phyloP scores from a whole-genome alignment of 1,140 invertebrate species.

The Drosophila kohkoa region DNA sequence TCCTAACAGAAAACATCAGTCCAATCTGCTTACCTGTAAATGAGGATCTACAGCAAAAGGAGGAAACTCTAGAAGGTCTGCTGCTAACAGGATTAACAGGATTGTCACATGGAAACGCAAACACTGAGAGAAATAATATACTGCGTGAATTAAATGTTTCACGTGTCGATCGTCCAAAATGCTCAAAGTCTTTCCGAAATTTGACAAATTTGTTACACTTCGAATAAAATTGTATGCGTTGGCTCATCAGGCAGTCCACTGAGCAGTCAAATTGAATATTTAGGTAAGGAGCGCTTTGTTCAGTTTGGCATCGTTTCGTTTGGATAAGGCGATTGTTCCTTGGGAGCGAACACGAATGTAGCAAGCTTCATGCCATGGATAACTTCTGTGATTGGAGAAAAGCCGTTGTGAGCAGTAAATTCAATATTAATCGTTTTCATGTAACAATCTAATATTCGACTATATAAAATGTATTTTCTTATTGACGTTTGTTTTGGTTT shows the following conservation, averaged over 20 bases:
- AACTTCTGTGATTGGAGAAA: background rate
- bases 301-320: background rate
- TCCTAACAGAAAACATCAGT: background rate
- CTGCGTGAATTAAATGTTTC: background rate
- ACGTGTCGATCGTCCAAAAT: background rate
- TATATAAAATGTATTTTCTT: too few species aligned
- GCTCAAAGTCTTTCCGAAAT: background rate
- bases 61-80: background rate
- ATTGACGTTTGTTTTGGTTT: too few species aligned
- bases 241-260: slow-evolving; percentile 7
- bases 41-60: background rate
- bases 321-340: background rate
- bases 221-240: background rate
- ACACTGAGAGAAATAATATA: background rate
- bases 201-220: background rate
- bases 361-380: slow-evolving; percentile 11
- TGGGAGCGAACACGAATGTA: background rate
- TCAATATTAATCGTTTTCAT: background rate
- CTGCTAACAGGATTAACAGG: background rate
- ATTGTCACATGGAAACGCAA: background rate
- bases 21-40: slow-evolving; percentile 17
- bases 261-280: slow-evolving; percentile 5
- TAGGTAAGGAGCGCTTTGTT: slow-evolving; percentile 4
- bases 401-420: background rate
- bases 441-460: too few species aligned